phyloP scores from a whole-genome alignment of 2,888 invertebrate genomes.

The Uloborus plumipes region DNA sequence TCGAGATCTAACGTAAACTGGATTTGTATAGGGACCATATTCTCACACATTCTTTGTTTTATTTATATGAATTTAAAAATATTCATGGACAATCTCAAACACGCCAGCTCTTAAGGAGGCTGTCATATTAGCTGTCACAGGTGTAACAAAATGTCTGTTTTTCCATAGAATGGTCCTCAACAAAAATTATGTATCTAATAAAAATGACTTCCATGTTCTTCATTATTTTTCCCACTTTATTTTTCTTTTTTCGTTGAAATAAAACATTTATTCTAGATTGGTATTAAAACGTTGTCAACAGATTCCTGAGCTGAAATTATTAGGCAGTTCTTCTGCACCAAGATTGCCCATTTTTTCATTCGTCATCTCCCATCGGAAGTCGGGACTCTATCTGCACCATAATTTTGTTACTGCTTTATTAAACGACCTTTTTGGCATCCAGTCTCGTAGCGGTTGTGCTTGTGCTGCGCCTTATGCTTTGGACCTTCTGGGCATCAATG shows the following conservation, averaged over 20 bases:
- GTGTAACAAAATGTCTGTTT: conserved; percentile 9
- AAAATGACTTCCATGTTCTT: too few species aligned
- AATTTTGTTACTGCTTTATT: conserved; percentile 88
- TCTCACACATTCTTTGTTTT: too few species aligned
- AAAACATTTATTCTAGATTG: conserved; percentile 64
- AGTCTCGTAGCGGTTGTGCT: conserved; percentile 82
- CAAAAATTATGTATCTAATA: too few species aligned
- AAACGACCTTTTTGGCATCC: conserved; percentile 93
- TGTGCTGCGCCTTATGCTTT: conserved; percentile 89
- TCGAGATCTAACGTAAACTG: too few species aligned
- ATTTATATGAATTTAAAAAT: too few species aligned
- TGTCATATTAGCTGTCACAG: background rate
- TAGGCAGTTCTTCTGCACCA: conserved; percentile 76
- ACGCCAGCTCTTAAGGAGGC: too few species aligned
- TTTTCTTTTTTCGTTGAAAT: too few species aligned
- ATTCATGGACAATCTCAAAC: too few species aligned
- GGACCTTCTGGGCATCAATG: conserved; percentile 86
- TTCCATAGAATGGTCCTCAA: too few species aligned
- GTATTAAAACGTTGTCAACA: conserved; percentile 75
- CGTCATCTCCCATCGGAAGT: conserved; percentile 83
- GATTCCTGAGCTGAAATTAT: conserved; percentile 83
- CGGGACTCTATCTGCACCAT: conserved; percentile 85
- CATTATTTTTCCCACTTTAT: too few species aligned
- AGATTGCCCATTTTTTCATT: conserved; percentile 86
- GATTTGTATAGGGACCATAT: too few species aligned